Evolutionary conservation across 2,113 vertebrate species (phyloP).

Genomic region (Zosterops hypoxanthus): DNA sequence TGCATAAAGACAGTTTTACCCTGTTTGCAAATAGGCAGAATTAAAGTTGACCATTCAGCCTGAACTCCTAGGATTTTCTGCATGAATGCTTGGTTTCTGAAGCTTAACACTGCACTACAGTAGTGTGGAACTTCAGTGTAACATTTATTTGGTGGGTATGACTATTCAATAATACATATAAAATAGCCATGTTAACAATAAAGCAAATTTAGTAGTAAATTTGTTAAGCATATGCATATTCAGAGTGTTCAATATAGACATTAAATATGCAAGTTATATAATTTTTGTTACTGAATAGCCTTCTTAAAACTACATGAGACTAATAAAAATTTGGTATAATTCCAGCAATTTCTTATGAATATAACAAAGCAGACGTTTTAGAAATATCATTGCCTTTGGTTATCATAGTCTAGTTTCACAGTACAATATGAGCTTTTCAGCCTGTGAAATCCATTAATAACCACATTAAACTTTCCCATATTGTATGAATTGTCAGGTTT

Average conservation of each 20-base stretch:
- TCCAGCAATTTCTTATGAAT: not conserved
- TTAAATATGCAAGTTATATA: not conserved
- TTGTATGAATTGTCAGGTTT: conserved; percentile 62
- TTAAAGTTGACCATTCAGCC: conserved; percentile 52
- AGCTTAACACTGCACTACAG: not conserved
- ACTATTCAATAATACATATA: not conserved
- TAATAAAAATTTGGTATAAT: not conserved
- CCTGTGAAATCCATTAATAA: conserved; percentile 72
- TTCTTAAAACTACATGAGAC: not conserved
- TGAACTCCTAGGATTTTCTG: conserved; percentile 45
- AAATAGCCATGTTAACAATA: not conserved
- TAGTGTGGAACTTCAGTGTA: not conserved
- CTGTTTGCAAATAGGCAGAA: conserved; percentile 42
- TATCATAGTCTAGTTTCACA: conserved; percentile 68
- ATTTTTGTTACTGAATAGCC: not conserved
- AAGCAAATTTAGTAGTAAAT: not conserved
- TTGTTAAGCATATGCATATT: not conserved
- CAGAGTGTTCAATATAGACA: not conserved
- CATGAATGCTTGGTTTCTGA: conserved; percentile 29
- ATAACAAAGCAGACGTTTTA: conserved; percentile 23
- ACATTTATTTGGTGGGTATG: not conserved
- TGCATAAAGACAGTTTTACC: not conserved
- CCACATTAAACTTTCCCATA: conserved; percentile 66
- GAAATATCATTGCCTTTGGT: conserved; percentile 35
- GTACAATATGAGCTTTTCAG: conserved; percentile 70